phyloP scores from a whole-genome alignment of 37 sponge, comb jelly and placozoan genomes.

The Haliclona indistincta region DNA sequence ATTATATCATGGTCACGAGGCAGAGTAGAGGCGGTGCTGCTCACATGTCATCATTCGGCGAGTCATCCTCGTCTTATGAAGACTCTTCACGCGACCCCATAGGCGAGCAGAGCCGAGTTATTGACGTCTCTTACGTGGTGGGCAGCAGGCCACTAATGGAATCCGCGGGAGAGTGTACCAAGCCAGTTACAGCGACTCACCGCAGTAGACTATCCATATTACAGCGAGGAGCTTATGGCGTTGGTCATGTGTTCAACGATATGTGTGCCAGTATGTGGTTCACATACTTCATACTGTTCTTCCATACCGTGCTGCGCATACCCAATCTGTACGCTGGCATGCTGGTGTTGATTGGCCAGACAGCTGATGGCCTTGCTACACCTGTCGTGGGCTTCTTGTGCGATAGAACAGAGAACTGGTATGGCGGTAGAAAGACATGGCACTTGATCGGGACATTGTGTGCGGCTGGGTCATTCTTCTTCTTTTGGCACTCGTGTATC shows the following conservation, averaged over 20 bases:
- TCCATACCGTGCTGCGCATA: slow-evolving; percentile 67
- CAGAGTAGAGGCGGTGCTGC: too few species aligned
- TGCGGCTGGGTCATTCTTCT: slow-evolving; percentile 82
- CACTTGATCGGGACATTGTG: slow-evolving; percentile 85
- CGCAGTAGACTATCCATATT: slow-evolving; percentile 10
- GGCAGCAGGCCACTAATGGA: too few species aligned
- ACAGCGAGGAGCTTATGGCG: slow-evolving; percentile 66
- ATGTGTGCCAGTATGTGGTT: slow-evolving; percentile 97
- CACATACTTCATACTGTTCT: slow-evolving; percentile 90
- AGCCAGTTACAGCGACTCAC: too few species aligned
- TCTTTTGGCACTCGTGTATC: slow-evolving; percentile 88
- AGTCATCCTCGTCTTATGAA: too few species aligned
- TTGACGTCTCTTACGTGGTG: too few species aligned
- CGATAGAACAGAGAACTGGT: slow-evolving; percentile 71
- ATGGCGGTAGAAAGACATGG: slow-evolving; percentile 94
- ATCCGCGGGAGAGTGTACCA: too few species aligned
- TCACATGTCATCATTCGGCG: too few species aligned
- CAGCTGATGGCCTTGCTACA: slow-evolving; percentile 87
- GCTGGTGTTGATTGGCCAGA: slow-evolving; percentile 91
- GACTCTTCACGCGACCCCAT: too few species aligned
- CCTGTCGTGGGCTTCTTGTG: slow-evolving; percentile 87
- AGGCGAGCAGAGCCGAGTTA: too few species aligned
- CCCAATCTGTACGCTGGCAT: slow-evolving; percentile 77
- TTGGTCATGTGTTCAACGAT: slow-evolving; percentile 97
- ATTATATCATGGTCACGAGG: too few species aligned